Base-by-base conservation (phyloP, 2,797 vertebrate species). In the Tenualosa thibaudeaui region DNA sequence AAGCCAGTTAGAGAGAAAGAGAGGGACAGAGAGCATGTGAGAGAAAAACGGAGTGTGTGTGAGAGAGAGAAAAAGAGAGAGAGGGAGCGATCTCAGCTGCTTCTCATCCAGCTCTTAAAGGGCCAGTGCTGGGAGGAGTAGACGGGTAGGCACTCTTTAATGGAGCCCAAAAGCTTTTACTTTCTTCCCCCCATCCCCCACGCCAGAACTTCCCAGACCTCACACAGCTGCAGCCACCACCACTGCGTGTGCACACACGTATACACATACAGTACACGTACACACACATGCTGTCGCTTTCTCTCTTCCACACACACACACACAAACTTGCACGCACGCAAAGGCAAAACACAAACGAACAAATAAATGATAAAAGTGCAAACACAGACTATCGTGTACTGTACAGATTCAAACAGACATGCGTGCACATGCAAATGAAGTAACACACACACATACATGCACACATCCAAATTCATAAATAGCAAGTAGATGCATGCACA, bases 51-150 rank as follows among this genome's bases (percentile, higher is more conserved):
- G 86, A 54, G 49, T 26, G 40, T 6, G 71, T 7, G 53, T 51
- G 78, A 65, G 82, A 54, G 84, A n/a, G 83, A 15, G 75, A 2
- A 50, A 58, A 84, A 58, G 87, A 56, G 89, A 71, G 89, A 53
- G 88, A 81, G 85, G 88, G 90, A 87, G 89, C 89, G 81, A 89
- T 93, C 89, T 91, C 91, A 87, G 89, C 92, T 91, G 91, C 91
- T 91, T 92, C 94, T 94, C 92, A 93, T 94, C 93, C 86, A 90
- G 92, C 95, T 93, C 95, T 94, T 92, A 94, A 94, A 96, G 89
- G 89, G 86, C 85, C 85, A 88, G 84, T 81, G 87, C 88, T 89
- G 89, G 68, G 90, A 89, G 89, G 81, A 46, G 89, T 86, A 90
- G 91, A 88, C 87, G 43, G 50, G 84, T 58, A 85, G 89, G 86